phyloP scores from a whole-genome alignment of 1,140 invertebrate genomes.

The Meloidogyne floridensis region DNA sequence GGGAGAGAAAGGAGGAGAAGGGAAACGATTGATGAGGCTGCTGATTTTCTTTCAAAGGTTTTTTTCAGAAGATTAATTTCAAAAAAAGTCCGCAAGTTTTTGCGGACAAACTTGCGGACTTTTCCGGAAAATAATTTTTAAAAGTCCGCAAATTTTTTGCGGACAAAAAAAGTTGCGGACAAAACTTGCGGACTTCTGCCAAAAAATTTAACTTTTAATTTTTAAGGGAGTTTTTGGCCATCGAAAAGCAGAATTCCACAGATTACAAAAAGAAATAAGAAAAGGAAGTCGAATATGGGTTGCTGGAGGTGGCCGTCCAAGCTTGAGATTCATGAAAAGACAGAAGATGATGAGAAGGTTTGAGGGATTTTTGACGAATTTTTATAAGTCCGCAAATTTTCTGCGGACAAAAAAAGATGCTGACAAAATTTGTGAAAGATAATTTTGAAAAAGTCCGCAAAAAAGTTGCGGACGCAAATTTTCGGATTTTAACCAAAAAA shows the following conservation, averaged over 20 bases:
- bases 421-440: too few relatives aligned
- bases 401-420: too few relatives aligned
- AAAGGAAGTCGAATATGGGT: slow-evolving; percentile 14
- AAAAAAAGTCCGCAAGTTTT: neutral
- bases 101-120: neutral
- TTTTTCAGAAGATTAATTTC: neutral
- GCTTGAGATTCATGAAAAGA: slow-evolving; percentile 52
- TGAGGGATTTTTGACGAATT: too few relatives aligned
- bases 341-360: slow-evolving; percentile 62
- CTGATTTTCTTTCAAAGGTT: slow-evolving; percentile 46
- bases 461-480: too few relatives aligned
- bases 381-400: too few relatives aligned
- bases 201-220: neutral
- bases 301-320: slow-evolving; percentile 17
- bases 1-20: slow-evolving; percentile 46
- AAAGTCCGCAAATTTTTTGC: too few relatives aligned
- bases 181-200: too few relatives aligned
- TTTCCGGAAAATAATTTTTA: too few relatives aligned
- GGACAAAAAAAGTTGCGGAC: too few relatives aligned
- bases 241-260: slow-evolving; percentile 34
- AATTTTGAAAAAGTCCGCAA: too few relatives aligned
- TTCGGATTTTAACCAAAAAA: too few relatives aligned
- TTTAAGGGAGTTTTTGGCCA: neutral
- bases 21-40: slow-evolving; percentile 54
- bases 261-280: slow-evolving; percentile 28